Evolutionary conservation across 2,113 vertebrate genomes (phyloP).

Genomic region (Odobenus rosmarus): DNA sequence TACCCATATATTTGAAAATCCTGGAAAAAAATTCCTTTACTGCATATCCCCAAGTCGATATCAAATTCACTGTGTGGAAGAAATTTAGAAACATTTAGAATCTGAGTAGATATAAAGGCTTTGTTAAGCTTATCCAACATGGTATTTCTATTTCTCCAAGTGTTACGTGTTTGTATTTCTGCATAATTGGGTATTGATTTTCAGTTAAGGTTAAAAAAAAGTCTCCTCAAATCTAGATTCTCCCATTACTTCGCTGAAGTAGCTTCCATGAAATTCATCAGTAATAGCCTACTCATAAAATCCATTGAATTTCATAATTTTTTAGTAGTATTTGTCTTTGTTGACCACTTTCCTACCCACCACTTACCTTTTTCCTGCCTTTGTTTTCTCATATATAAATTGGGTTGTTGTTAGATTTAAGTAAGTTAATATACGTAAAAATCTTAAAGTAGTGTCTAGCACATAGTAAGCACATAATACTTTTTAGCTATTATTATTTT

Average conservation of each 20-base stretch:
- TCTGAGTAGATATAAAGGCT: neutral
- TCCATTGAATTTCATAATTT: neutral
- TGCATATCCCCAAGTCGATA: neutral
- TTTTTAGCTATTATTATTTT: neutral
- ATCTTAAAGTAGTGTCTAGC: neutral
- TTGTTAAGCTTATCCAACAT: neutral
- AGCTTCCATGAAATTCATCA: neutral
- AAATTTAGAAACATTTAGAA: conserved; percentile 1
- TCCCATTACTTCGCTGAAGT: neutral
- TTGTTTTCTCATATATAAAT: neutral
- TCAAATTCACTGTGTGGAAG: neutral
- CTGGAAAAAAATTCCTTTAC: neutral
- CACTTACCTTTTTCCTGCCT: neutral
- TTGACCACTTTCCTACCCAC: neutral
- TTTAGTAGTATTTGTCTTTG: neutral
- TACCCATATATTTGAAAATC: neutral
- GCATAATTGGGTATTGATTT: neutral
- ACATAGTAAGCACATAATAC: neutral
- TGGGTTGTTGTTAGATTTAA: neutral
- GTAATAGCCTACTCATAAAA: neutral
- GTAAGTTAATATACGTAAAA: neutral
- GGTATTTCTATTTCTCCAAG: conserved; percentile 3
- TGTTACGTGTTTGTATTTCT: neutral
- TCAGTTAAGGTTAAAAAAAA: neutral
- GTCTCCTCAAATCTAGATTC: neutral